Conservation (phyloP, 2,888 invertebrate genomes). For the Steromphala cineraria region DNA sequence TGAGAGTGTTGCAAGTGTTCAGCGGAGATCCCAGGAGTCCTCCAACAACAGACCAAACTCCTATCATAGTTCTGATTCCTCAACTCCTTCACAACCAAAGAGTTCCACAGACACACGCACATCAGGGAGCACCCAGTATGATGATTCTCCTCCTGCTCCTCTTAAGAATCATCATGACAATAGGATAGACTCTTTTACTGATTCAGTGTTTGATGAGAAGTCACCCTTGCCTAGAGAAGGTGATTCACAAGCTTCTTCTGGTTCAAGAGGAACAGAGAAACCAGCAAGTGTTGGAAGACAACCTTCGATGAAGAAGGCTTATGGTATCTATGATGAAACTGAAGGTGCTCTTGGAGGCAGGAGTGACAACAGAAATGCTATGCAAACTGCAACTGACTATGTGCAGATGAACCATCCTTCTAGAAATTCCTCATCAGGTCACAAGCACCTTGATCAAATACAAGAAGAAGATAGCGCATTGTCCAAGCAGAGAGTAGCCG, state of each 20-base stretch:
- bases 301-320: conserved; percentile 66
- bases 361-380: background rate
- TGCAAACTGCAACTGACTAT: conserved; percentile 9
- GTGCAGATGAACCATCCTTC: conserved; percentile 22
- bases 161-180: background rate
- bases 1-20: background rate
- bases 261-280: conserved; percentile 1
- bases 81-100: conserved; percentile 49
- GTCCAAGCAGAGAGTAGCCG: background rate
- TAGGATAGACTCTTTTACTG: conserved; percentile 24
- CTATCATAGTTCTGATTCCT: conserved; percentile 36
- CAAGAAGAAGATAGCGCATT: conserved; percentile 47
- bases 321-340: conserved; percentile 64
- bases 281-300: conserved; percentile 46
- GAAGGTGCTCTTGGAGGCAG: conserved; percentile 35
- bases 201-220: conserved; percentile 52
- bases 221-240: background rate
- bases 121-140: conserved; percentile 47
- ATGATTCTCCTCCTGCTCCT: conserved; percentile 18
- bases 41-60: conserved; percentile 22
- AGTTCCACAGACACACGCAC: conserved; percentile 56
- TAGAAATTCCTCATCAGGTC: conserved; percentile 34
- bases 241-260: background rate
- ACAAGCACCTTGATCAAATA: conserved; percentile 53
- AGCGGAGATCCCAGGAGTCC: conserved; percentile 1